phyloP scores from a whole-genome alignment of 92 coral and sea anemone genomes.

The Pocillopora grandis region DNA sequence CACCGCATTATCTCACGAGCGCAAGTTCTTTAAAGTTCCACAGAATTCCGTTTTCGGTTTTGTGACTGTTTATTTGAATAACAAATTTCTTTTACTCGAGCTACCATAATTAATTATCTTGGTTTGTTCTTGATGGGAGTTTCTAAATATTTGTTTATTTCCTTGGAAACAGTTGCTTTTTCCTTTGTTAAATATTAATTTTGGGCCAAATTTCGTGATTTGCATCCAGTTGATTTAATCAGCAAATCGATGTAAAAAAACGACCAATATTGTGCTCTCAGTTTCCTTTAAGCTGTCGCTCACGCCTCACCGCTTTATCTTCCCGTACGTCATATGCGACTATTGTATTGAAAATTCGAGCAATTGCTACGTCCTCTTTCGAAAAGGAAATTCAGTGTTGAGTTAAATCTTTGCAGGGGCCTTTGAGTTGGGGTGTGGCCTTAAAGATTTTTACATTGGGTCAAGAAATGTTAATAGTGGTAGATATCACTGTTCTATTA shows the following conservation, averaged over 20 bases:
- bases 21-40: background rate
- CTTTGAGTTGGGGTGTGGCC: background rate
- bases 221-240: conserved; percentile 1
- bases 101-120: background rate
- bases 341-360: background rate
- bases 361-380: background rate
- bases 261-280: conserved; percentile 6
- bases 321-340: conserved; percentile 4
- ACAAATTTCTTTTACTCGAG: too few relatives aligned
- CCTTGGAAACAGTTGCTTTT: conserved; percentile 23
- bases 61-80: background rate
- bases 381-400: background rate
- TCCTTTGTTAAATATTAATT: background rate
- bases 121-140: background rate
- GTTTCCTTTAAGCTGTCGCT: background rate
- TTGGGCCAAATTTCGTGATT: conserved; percentile 23
- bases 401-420: background rate
- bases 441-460: background rate
- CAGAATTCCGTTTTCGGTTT: background rate
- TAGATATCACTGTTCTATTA: background rate
- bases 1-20: background rate
- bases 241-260: background rate
- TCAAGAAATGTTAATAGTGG: background rate
- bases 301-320: conserved; percentile 4
- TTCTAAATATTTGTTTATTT: background rate